Conservation (phyloP, 1,140 invertebrate species). For the Caenorhabditis latens region DNA sequence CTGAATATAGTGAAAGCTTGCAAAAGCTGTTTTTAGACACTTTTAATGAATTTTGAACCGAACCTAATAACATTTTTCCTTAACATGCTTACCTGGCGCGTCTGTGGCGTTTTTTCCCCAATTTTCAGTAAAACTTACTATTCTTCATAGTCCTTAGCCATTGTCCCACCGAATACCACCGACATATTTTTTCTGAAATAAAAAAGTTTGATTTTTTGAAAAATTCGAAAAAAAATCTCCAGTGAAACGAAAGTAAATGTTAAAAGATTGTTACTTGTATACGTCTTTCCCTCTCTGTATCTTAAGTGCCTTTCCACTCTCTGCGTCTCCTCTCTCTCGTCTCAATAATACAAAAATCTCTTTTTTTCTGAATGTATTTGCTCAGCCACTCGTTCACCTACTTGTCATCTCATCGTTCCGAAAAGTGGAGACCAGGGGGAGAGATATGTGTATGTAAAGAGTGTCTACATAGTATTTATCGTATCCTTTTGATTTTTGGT, state of each 20-base stretch:
- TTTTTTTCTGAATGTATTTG: constrained; percentile 21
- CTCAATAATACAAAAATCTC: neutral
- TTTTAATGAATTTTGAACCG: no score
- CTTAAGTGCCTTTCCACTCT: neutral
- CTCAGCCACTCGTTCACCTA: constrained; percentile 21
- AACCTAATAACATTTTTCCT: no score
- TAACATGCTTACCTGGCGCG: no score
- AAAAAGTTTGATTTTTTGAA: neutral
- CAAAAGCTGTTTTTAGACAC: no score
- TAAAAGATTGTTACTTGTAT: neutral
- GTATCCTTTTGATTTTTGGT: neutral
- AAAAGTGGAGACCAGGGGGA: neutral
- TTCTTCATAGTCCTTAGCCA: constrained; percentile 27
- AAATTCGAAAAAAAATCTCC: neutral
- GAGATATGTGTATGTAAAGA: neutral
- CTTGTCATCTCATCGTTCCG: neutral
- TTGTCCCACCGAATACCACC: neutral
- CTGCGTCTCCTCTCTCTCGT: neutral
- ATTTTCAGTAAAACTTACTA: neutral
- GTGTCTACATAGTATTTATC: neutral
- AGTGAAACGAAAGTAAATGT: neutral
- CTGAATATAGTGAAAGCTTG: no score
- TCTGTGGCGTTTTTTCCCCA: neutral
- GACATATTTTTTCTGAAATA: neutral
- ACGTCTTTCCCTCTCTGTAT: neutral